phyloP scores from a whole-genome alignment of 2,888 invertebrate genomes.

The Sialis lutaria region DNA sequence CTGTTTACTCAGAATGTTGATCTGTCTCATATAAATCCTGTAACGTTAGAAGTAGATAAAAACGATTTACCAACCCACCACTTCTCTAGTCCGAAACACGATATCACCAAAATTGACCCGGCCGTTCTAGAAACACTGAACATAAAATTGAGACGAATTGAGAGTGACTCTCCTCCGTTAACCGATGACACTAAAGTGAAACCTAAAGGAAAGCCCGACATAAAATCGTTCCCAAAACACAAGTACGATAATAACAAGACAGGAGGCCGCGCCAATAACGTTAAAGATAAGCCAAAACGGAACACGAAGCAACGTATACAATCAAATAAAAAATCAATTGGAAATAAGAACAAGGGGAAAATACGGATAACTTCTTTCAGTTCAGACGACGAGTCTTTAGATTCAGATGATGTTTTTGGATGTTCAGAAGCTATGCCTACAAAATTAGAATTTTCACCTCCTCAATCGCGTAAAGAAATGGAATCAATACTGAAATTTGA shows the following conservation, averaged over 20 bases:
- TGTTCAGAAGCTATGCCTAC: slow-evolving; percentile 57
- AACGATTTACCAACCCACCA: slow-evolving; percentile 39
- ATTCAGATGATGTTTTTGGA: slow-evolving; percentile 61
- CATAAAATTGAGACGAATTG: slow-evolving; percentile 56
- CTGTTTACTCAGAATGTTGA: slow-evolving; percentile 60
- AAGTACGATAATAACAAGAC: slow-evolving; percentile 9
- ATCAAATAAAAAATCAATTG: slow-evolving; percentile 37
- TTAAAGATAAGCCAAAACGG: slow-evolving; percentile 44
- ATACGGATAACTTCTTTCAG: slow-evolving; percentile 60
- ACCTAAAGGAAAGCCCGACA: slow-evolving; percentile 12
- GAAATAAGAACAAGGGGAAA: slow-evolving; percentile 44
- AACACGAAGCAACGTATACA: slow-evolving; percentile 42
- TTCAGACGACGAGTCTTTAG: slow-evolving; percentile 58
- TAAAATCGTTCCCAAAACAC: slow-evolving; percentile 10
- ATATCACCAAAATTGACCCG: slow-evolving; percentile 54
- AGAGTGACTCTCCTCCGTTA: slow-evolving; percentile 58
- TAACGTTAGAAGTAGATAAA: slow-evolving; percentile 53
- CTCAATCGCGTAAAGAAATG: slow-evolving; percentile 57
- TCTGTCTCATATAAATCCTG: slow-evolving; percentile 53
- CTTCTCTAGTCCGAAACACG: slow-evolving; percentile 49
- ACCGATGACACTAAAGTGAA: slow-evolving; percentile 39
- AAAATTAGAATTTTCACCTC: slow-evolving; percentile 55
- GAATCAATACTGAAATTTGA: slow-evolving; percentile 56
- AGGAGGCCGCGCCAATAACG: slow-evolving; percentile 24
- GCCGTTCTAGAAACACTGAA: slow-evolving; percentile 47